Evolutionary conservation across 2,797 vertebrate genomes (phyloP).

Genomic region (Chiloscyllium punctatum): DNA sequence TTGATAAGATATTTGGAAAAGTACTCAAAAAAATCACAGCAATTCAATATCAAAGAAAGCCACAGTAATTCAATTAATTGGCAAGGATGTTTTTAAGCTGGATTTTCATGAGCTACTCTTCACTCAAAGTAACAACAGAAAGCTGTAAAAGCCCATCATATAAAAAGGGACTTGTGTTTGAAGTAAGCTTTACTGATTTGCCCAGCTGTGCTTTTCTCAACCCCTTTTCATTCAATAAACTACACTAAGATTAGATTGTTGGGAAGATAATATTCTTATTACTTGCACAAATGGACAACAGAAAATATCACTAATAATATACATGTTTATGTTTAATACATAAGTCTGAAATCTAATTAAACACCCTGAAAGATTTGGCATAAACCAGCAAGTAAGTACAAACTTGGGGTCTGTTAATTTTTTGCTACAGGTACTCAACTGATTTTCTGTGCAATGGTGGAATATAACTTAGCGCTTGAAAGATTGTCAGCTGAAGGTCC

Average conservation of each 20-base stretch:
- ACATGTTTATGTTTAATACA: background rate
- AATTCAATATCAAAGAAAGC: background rate
- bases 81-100: slow-evolving; percentile 7
- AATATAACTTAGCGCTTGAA: background rate
- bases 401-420: background rate
- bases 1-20: background rate
- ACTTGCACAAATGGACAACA: background rate
- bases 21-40: background rate
- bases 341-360: background rate
- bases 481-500: background rate
- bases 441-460: background rate
- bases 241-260: slow-evolving; percentile 25
- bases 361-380: background rate
- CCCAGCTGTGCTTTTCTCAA: slow-evolving; percentile 20
- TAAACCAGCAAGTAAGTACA: background rate
- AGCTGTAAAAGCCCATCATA: background rate
- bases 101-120: slow-evolving; percentile 27
- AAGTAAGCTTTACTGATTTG: slow-evolving; percentile 32
- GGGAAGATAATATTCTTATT: background rate
- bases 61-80: background rate
- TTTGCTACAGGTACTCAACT: background rate
- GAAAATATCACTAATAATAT: background rate
- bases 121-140: slow-evolving; percentile 7
- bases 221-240: slow-evolving; percentile 9
- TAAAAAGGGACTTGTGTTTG: slow-evolving; percentile 32